Evolutionary conservation across 2,797 vertebrate species (phyloP).

Genomic region (Cossypha polioptera): DNA sequence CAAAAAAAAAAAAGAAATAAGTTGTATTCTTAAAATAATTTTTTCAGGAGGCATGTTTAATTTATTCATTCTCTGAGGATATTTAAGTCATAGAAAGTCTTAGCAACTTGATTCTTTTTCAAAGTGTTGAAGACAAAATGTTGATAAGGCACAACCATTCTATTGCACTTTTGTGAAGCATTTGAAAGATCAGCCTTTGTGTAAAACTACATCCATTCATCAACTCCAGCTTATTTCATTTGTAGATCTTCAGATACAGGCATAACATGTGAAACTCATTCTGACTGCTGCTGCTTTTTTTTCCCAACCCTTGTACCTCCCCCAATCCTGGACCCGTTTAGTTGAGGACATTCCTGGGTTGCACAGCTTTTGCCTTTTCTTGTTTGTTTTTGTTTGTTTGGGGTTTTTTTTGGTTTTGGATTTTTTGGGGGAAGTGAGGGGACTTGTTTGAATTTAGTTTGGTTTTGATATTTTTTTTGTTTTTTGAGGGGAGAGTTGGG

Average conservation of each 20-base stretch:
- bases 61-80: neutral
- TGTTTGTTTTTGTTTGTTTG: neutral
- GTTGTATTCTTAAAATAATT: neutral
- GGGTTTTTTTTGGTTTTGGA: neutral
- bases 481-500: too few species aligned
- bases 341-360: neutral
- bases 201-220: neutral
- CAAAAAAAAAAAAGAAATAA: neutral
- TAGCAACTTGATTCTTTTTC: neutral
- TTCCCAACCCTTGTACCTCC: neutral
- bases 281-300: neutral
- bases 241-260: neutral
- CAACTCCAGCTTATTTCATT: neutral
- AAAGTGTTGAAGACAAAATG: neutral
- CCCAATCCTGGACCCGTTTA: neutral
- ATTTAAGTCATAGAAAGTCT: neutral
- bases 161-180: neutral
- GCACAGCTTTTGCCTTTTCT: neutral
- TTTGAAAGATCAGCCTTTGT: neutral
- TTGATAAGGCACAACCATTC: neutral
- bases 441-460: neutral
- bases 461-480: neutral
- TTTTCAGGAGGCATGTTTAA: neutral
- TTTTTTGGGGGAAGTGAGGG: accelerated
- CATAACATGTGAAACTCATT: neutral